Percentiles rank a stretch among this genome's conserved stretches.
Conservation (phyloP, 23 tunicate genomes). For the Corella eumyota region DNA sequence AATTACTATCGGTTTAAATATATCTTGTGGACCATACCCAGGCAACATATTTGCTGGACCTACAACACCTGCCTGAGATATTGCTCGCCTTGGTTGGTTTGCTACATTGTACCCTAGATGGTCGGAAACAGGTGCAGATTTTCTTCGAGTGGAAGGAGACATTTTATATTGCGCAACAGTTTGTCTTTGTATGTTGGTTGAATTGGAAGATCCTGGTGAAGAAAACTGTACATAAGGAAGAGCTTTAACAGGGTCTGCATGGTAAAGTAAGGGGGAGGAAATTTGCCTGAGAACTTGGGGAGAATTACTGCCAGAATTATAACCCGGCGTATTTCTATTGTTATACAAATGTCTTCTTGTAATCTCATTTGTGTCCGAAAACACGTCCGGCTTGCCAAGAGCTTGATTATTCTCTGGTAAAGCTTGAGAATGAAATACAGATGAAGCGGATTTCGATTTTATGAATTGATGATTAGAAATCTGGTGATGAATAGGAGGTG, state of each 20-base stretch:
- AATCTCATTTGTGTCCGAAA: too few relatives aligned
- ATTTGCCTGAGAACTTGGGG: constrained; percentile 12
- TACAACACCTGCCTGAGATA: neutral
- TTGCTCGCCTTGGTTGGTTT: neutral
- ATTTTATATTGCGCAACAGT: neutral
- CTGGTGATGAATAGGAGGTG: neutral
- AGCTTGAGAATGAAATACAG: too few relatives aligned
- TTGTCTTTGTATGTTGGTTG: neutral
- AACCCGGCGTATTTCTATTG: neutral
- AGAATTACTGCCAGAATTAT: constrained; percentile 13
- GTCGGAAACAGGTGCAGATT: constrained; percentile 4
- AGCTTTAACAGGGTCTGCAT: too few relatives aligned
- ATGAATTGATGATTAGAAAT: neutral
- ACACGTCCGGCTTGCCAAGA: too few relatives aligned
- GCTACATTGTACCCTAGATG: neutral
- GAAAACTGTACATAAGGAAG: too few relatives aligned
- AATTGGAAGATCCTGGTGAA: neutral
- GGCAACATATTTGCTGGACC: neutral
- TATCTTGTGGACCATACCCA: neutral
- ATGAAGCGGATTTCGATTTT: too few relatives aligned
- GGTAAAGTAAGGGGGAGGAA: constrained; percentile 10
- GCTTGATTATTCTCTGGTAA: too few relatives aligned
- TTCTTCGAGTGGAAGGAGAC: neutral
- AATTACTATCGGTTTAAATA: neutral
- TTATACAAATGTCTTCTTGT: too few relatives aligned